Conservation (phyloP, 2,113 vertebrate species). For the Amphilophus citrinellus region DNA sequence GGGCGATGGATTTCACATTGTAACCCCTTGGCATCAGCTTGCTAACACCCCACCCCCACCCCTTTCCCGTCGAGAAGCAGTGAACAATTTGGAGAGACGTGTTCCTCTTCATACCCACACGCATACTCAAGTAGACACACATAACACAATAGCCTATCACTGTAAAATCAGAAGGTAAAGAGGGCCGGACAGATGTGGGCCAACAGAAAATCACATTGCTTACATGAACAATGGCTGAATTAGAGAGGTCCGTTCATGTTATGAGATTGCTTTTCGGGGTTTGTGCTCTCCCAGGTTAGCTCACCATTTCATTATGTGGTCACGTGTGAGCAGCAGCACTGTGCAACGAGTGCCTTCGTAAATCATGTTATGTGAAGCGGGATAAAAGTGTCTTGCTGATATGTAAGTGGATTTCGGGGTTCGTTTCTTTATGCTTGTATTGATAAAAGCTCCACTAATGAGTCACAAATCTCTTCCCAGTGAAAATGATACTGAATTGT, state of each 20-base stretch:
- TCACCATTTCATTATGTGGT: slow-evolving; percentile 71
- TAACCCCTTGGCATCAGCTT: slow-evolving; percentile 70
- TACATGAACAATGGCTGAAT: slow-evolving; percentile 78
- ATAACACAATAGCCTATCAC: slow-evolving; percentile 24
- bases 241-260: slow-evolving; percentile 68
- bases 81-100: slow-evolving; percentile 67
- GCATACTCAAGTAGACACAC: slow-evolving; percentile 17
- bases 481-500: slow-evolving; percentile 28
- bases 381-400: slow-evolving; percentile 67
- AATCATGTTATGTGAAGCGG: slow-evolving; percentile 65
- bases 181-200: slow-evolving; percentile 16
- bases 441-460: slow-evolving; percentile 69
- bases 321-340: slow-evolving; percentile 44
- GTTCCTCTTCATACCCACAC: slow-evolving; percentile 14
- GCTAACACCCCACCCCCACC: slow-evolving; percentile 39
- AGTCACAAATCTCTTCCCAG: slow-evolving; percentile 59
- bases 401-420: slow-evolving; percentile 63
- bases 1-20: slow-evolving; percentile 77
- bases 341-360: slow-evolving; percentile 60
- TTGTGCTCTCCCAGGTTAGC: slow-evolving; percentile 60
- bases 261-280: slow-evolving; percentile 73
- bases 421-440: slow-evolving; percentile 56
- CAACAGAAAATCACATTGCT: slow-evolving; percentile 56
- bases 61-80: slow-evolving; percentile 51
- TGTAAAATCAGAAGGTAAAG: slow-evolving; percentile 28